Evolutionary conservation across 2,113 vertebrate genomes (phyloP), one percentile per base, ranked within the genome.

Genomic region (Xiphophorus couchianus): DNA sequence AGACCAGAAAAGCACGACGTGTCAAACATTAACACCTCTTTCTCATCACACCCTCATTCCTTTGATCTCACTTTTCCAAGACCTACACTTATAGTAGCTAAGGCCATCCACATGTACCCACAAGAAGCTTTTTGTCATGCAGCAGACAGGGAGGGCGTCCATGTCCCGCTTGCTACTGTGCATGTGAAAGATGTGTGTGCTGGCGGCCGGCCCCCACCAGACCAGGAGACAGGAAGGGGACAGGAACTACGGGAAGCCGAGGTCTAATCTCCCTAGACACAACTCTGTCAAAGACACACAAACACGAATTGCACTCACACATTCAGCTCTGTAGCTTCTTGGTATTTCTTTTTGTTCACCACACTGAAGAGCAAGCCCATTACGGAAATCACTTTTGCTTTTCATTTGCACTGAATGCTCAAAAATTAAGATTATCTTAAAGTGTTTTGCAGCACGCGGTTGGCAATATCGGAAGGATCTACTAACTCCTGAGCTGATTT

Each of bases 231-330:
- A 84, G 90, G 90, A 91, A 91, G 78, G 83, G 81, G 86, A 86
- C 78, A 78, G 78, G 86, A 90, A 83, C 84, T 80, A 68, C 83
- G 83, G 89, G 90, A 92, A 92, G 74, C 82, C 33, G 54, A 75
- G 66, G 82, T 78, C 88, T 90, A 90, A 90, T 88, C 91, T 86
- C 84, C 81, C 73, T 86, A 91, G 89, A 91, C 89, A 89, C 76
- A 87, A 93, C 89, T 90, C 78, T 76, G 79, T 84, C 81, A 88
- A 78, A 88, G 42, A 90, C 88, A 89, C 74, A 90, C 81, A 90
- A 82, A 86, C 76, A 86, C 0, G 0, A 14, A 29, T 22, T 66
- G 25, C 31, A 73, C 75, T 73, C 69, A 73, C 75, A 72, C 82
- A 63, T 35, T 62, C 25, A 66, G 35, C 25, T 29, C 64, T 44